A percentile compares a stretch with the other conserved stretches of the same genome.
These are phyloP conservation scores for Aradophagus sp. DNA, from an alignment of 1,140 invertebrate genomes.

Conservation along the genomic window DNA sequence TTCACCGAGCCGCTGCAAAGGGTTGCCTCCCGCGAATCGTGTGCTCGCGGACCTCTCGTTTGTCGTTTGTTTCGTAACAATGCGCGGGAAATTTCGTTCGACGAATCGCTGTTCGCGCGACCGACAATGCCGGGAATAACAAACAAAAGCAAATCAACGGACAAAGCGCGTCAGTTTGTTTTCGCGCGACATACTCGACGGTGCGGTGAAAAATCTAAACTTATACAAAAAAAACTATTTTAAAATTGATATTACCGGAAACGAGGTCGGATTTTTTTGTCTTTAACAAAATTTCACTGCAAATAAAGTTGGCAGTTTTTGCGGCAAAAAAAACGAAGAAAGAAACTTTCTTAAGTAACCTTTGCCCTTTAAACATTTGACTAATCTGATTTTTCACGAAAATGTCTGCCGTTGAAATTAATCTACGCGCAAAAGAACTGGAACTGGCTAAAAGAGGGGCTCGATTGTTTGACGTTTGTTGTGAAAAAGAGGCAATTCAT, in stretches of 20 bases:
- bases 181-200: too few relatives aligned
- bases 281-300: background rate
- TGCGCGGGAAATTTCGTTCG: too few relatives aligned
- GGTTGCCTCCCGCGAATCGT: slow-evolving; percentile 6
- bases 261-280: background rate
- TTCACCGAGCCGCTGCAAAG: slow-evolving; percentile 31
- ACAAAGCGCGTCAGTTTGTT: too few relatives aligned
- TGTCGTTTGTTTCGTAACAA: background rate
- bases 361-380: slow-evolving; percentile 3
- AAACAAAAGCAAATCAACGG: too few relatives aligned
- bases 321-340: too few relatives aligned
- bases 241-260: background rate
- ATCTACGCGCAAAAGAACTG: slow-evolving; percentile 20
- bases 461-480: slow-evolving; percentile 1
- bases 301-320: too few relatives aligned
- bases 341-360: too few relatives aligned
- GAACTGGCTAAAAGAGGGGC: slow-evolving; percentile 5
- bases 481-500: slow-evolving; percentile 17
- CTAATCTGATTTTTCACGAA: slow-evolving; percentile 30
- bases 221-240: too few relatives aligned
- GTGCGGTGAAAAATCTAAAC: too few relatives aligned
- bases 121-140: too few relatives aligned
- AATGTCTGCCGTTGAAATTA: slow-evolving; percentile 21
- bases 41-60: slow-evolving; percentile 8
- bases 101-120: too few relatives aligned